A percentile compares a stretch with the other conserved stretches of the same genome.
Conservation (phyloP, 1,140 invertebrate species). For the Harlomillsia oculata region DNA sequence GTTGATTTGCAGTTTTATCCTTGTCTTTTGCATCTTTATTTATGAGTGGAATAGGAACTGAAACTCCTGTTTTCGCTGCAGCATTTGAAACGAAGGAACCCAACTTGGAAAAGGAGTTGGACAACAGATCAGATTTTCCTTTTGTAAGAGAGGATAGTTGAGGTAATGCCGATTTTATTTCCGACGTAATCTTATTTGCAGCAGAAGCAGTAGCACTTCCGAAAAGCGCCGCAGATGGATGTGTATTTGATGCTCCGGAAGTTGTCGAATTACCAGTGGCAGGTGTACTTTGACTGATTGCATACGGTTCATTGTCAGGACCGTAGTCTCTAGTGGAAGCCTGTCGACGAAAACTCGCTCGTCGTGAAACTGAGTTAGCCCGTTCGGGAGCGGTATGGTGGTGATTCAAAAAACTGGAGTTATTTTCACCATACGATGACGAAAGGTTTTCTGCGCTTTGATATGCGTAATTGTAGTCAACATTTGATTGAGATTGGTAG, state of each 20-base stretch:
- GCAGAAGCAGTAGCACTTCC: constrained; percentile 24
- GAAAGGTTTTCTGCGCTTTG: constrained; percentile 36
- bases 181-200: constrained; percentile 17
- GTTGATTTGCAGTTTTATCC: neutral
- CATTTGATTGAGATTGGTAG: constrained; percentile 28
- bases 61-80: constrained; percentile 19
- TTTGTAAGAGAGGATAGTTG: constrained; percentile 18
- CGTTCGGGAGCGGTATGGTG: constrained; percentile 10
- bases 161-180: constrained; percentile 17
- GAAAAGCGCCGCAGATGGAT: constrained; percentile 35
- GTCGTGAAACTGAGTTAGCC: constrained; percentile 27
- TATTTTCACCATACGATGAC: constrained; percentile 11
- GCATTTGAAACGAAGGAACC: constrained; percentile 17
- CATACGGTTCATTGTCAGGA: neutral
- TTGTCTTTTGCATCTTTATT: constrained; percentile 19
- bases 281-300: neutral
- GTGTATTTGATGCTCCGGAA: constrained; percentile 37
- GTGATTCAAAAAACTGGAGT: too few relatives aligned
- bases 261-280: neutral
- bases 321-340: constrained; percentile 34
- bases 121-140: constrained; percentile 21
- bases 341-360: constrained; percentile 33
- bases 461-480: constrained; percentile 36
- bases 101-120: constrained; percentile 22
- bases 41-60: neutral